Evolutionary conservation across 2,113 vertebrate species (phyloP), one percentile per base, ranked within the genome.

Genomic region (Melanerpes formicivorus): DNA sequence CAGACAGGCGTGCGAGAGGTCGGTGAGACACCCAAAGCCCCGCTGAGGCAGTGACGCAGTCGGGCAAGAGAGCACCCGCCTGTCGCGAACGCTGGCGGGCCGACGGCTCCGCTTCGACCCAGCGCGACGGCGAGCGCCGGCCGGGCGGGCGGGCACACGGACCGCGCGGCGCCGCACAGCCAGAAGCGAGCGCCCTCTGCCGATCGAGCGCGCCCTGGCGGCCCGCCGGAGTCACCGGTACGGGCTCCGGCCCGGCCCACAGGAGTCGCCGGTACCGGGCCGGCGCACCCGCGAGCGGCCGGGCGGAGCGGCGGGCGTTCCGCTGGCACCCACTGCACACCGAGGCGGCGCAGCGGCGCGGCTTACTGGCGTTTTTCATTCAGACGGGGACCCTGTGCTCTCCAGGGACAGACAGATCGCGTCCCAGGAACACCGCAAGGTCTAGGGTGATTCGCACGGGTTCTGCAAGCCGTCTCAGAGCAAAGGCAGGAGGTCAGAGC

Each of bases 161-260:
- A 21, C 69, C 59, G 54, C 54, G 9, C 29, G 15, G 15, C 11
- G 6, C 18, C n/a, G 30, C 59, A 13, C 54, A 11, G 26, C n/a
- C 93, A 26, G 88, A 23, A 10, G 5, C 60, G 55, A 65, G 94
- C 91, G 82, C 94, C 94, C 94, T 48, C 94, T 95, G 25, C 64
- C 79, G 93, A n/a, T 44, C 34, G 34, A 25, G 18, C 21, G 22
- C 29, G 60, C 7, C 25, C 14, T 23, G 32, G 10, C 29, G 29
- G 55, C 19, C 19, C 54, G 26, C 27, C 70, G 26, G 27, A 6
- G 13, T 5, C 46, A 11, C 54, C 46, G 48, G 32, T 16, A 25
- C 22, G 37, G 21, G 52, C 71, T 19, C 50, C 23, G 14, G 14
- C 54, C 25, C 26, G 13, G 29, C 18, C 10, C 18, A 11, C 10